Base-by-base conservation (phyloP, 2,113 vertebrate species). In the Leucopsar rothschildi region DNA sequence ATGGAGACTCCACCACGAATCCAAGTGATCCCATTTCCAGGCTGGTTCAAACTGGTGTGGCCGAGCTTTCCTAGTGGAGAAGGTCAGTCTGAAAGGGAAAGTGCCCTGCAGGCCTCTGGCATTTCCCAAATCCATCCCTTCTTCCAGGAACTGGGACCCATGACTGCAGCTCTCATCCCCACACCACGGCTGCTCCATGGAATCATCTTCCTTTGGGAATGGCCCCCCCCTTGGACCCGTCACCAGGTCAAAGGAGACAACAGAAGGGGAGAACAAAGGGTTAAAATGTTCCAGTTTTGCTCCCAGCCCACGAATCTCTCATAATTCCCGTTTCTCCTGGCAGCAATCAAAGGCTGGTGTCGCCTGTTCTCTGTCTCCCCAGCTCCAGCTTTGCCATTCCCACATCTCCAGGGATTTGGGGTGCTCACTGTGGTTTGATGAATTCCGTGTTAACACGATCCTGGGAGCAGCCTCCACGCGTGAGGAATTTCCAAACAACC, bases 401-500 rank as follows among this genome's bases (percentile, higher is more conserved):
- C 19, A 9, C n/a, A 11, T 64, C 91, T 47, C 86, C 17, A 2
- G 82, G 76, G 86, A 2, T 7, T 82, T 15, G 3, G 47, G 53
- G 63, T 72, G 88, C 59, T 64, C 86, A 14, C 75, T 56, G 61
- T 5, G 50, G 37, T 91, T 57, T 68, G 79, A 79, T 75, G 29
- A 90, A 57, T 31, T 52, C 49, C 6, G 5, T 6, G 28, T 82
- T 88, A 79, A 72, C 70, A 28, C 22, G 52, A 24, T 55, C 39
- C 50, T 63, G 23, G 75, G 65, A 84, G 50, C 10, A 0, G 17
- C 72, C 53, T 64, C 76, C 66, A 33, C 5, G 12, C 80, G 4
- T 29, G 24, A 92, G n/a, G 81, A 72, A 39, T 90, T 94, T 28
- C 76, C 63, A 50, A 11, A 52, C 5, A 88, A 82, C 82, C 79